Conservation (phyloP, 1,140 invertebrate genomes). For the Drosophila tsacasi region DNA sequence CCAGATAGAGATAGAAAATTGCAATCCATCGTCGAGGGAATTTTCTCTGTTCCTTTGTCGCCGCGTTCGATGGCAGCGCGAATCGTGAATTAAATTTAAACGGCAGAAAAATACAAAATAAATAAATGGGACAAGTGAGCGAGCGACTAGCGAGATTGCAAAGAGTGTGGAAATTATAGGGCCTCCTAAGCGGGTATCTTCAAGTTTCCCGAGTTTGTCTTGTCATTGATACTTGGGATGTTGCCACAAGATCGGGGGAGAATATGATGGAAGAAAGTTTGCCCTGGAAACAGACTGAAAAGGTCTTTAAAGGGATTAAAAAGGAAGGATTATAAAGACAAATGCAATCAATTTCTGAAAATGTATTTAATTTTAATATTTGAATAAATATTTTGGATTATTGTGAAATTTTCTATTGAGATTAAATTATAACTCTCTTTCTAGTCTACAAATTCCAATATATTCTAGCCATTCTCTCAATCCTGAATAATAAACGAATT, state of each 20-base stretch:
- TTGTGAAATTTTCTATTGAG: background rate
- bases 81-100: constrained; percentile 83
- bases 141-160: constrained; percentile 28
- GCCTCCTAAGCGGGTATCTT: constrained; percentile 47
- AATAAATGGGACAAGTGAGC: constrained; percentile 83
- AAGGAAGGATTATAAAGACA: background rate
- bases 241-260: background rate
- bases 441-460: background rate
- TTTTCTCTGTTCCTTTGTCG: constrained; percentile 52
- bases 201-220: constrained; percentile 39
- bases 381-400: background rate
- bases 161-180: constrained; percentile 75
- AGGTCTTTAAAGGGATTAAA: background rate
- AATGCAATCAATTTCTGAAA: background rate
- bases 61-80: constrained; percentile 47
- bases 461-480: fast-evolving
- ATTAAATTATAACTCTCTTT: background rate
- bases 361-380: background rate
- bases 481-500: background rate
- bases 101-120: constrained; percentile 78
- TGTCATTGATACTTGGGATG: constrained; percentile 52
- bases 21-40: constrained; percentile 57
- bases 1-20: constrained; percentile 44
- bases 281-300: constrained; percentile 2
- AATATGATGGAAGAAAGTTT: constrained; percentile 22